A percentile compares a stretch with the other conserved stretches of the same genome.
Evolutionary conservation across 1,140 invertebrate genomes (phyloP).

Genomic region (Drosophila aff.): DNA sequence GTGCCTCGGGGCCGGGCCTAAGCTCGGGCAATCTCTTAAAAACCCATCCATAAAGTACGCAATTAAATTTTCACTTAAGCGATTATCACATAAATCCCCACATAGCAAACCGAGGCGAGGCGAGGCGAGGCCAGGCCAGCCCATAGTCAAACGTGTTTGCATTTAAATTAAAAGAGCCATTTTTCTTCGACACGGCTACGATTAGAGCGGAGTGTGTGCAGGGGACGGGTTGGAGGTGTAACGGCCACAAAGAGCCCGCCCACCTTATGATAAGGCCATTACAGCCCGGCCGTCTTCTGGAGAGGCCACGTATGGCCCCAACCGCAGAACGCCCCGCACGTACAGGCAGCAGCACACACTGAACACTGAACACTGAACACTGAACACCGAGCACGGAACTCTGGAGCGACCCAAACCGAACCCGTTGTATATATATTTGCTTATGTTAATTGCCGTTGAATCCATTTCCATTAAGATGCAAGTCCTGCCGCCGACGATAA

Average conservation of each 20-base stretch:
- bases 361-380: constrained; percentile 23
- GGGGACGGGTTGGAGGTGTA: constrained; percentile 13
- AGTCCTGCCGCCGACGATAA: constrained; percentile 79
- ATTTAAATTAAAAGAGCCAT: constrained; percentile 85
- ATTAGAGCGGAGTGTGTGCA: constrained; percentile 34
- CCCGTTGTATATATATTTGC: constrained; percentile 81
- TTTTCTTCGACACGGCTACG: constrained; percentile 73
- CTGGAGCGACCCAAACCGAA: constrained; percentile 44
- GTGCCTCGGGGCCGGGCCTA: constrained; percentile 35
- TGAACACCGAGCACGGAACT: constrained; percentile 12
- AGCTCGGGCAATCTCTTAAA: constrained; percentile 69
- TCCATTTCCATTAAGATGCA: constrained; percentile 85
- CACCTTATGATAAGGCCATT: constrained; percentile 82
- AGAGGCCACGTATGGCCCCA: constrained; percentile 66
- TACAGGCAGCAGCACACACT: constrained; percentile 38
- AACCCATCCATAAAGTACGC: constrained; percentile 84
- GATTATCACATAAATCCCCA: constrained; percentile 85
- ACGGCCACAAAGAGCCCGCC: constrained; percentile 68
- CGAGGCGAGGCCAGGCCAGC: constrained; percentile 23
- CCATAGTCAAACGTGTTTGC: constrained; percentile 83
- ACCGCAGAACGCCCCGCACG: constrained; percentile 76
- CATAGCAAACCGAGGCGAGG: constrained; percentile 19
- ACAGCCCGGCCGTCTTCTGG: constrained; percentile 46
- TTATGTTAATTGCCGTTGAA: constrained; percentile 85
- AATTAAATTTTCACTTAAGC: constrained; percentile 85